Percentiles rank a stretch among this genome's conserved stretches.
Evolutionary conservation across 2,888 invertebrate genomes (phyloP).

Genomic region (Bruchidius siliquastri): DNA sequence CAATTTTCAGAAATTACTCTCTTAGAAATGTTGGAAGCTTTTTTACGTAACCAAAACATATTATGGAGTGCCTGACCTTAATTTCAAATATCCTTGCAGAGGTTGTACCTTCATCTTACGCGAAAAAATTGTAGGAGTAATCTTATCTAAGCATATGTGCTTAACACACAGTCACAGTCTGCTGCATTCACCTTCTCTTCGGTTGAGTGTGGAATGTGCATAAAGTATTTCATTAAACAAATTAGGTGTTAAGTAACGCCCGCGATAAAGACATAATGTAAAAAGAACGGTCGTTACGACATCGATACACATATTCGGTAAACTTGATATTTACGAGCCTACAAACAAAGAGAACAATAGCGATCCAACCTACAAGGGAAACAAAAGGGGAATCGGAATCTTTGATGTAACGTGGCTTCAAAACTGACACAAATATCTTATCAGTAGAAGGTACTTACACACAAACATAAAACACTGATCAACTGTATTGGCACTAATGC

Average conservation of each 20-base stretch:
- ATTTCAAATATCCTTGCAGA: too few species aligned
- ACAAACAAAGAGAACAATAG: neutral
- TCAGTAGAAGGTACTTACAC: neutral
- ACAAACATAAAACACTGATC: too few species aligned
- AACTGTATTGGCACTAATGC: too few species aligned
- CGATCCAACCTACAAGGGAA: neutral
- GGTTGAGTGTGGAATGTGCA: neutral
- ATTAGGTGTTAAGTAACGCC: neutral
- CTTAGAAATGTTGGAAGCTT: too few species aligned
- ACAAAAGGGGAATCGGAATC: neutral
- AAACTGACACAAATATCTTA: neutral
- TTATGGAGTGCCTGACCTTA: too few species aligned
- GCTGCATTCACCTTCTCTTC: neutral
- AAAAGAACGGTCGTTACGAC: neutral
- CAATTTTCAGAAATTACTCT: too few species aligned
- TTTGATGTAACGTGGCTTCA: neutral
- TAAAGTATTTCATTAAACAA: neutral
- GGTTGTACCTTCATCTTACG: too few species aligned
- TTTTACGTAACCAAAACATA: too few species aligned
- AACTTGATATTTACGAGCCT: neutral
- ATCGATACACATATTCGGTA: neutral
- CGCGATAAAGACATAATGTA: neutral
- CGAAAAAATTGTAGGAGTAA: too few species aligned
- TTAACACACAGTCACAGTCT: neutral
- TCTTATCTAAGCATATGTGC: too few species aligned